phyloP scores from a whole-genome alignment of 2,113 vertebrate species.

The Nothocercus julius region DNA sequence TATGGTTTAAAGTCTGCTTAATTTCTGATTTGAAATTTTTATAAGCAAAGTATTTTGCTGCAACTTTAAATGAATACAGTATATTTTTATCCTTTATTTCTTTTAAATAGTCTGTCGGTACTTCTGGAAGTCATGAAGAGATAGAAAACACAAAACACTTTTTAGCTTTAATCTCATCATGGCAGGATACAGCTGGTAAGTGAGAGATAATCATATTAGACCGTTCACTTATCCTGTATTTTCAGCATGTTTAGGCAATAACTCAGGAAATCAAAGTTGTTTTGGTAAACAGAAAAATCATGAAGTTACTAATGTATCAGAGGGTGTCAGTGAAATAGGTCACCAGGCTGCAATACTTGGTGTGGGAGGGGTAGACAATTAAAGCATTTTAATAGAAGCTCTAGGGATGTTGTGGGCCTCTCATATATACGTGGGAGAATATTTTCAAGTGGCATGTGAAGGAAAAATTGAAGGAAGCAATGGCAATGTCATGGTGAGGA shows the following conservation, averaged over 20 bases:
- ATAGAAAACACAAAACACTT: slow-evolving; percentile 85
- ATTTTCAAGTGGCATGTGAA: neutral
- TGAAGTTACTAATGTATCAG: neutral
- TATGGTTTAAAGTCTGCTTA: neutral
- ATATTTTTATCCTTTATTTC: slow-evolving; percentile 17
- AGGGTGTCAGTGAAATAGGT: neutral
- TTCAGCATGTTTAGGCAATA: neutral
- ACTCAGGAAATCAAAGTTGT: neutral
- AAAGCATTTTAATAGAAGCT: neutral
- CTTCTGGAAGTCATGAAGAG: slow-evolving; percentile 77
- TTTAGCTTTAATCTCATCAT: slow-evolving; percentile 75
- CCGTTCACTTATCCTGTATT: neutral
- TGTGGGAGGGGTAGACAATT: neutral
- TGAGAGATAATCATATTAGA: too few species aligned
- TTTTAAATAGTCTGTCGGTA: slow-evolving; percentile 61
- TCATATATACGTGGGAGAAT: neutral
- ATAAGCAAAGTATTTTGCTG: neutral
- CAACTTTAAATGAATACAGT: neutral
- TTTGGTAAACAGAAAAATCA: neutral
- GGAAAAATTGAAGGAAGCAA: neutral
- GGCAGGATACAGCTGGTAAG: slow-evolving; percentile 67
- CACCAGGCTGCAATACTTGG: neutral
- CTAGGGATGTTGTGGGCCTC: neutral
- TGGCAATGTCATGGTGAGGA: neutral
- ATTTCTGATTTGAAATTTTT: neutral